Conservation (phyloP, 2,888 invertebrate species). For the Gastrophysa polygoni region DNA sequence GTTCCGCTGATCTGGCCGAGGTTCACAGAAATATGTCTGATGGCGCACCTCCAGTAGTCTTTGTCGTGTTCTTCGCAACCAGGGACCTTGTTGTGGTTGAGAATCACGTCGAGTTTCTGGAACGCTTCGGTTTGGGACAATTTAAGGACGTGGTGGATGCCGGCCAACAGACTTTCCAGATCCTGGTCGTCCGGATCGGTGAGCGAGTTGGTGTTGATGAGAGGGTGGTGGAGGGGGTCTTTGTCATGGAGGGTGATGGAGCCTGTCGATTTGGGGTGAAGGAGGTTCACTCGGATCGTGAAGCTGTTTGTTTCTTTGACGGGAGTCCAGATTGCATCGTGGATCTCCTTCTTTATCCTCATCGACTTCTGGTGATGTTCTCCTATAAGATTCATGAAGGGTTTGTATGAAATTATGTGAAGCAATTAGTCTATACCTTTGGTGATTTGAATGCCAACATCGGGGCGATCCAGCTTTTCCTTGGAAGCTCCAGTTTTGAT, state of each 20-base stretch:
- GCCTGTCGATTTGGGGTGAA: conserved; percentile 79
- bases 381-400: conserved; percentile 3
- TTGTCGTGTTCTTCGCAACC: conserved; percentile 65
- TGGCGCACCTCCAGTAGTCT: conserved; percentile 72
- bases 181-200: conserved; percentile 65
- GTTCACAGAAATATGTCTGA: conserved; percentile 40
- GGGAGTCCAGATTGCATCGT: conserved; percentile 61
- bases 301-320: conserved; percentile 58
- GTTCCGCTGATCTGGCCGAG: conserved; percentile 60
- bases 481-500: conserved; percentile 50
- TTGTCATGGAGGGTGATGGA: conserved; percentile 70
- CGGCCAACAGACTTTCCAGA: conserved; percentile 64
- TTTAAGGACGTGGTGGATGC: conserved; percentile 65
- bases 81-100: conserved; percentile 53
- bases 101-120: conserved; percentile 61
- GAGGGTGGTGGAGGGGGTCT: conserved; percentile 77
- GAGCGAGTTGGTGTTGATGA: conserved; percentile 82
- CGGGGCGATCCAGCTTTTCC: conserved; percentile 47
- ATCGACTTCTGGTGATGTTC: conserved; percentile 55
- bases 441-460: conserved; percentile 48
- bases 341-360: conserved; percentile 62
- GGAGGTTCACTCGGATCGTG: conserved; percentile 70
- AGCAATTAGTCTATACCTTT: conserved; percentile 20
- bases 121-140: conserved; percentile 67
- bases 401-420: too few relatives aligned